A percentile compares a stretch with the other conserved stretches of the same genome.
Conservation (phyloP, 2,888 invertebrate species). For the Nephrocerus scutellatus region DNA sequence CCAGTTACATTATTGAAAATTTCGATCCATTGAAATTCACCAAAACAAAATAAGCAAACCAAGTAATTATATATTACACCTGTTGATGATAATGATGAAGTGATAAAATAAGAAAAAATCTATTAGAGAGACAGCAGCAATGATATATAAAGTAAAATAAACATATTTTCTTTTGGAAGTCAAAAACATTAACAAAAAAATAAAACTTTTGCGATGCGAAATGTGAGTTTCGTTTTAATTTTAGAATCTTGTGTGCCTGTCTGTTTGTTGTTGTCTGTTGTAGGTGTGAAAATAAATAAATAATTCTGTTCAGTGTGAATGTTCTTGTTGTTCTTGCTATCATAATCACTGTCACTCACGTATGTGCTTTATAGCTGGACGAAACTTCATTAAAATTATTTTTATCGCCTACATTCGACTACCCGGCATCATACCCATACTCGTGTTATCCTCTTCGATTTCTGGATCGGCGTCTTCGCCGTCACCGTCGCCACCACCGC, state of each 20-base stretch:
- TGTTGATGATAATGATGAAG: too few species aligned
- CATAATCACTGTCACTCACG: slow-evolving; percentile 37
- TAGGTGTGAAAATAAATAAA: slow-evolving; percentile 11
- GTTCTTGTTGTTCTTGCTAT: slow-evolving; percentile 15
- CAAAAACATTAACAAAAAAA: slow-evolving; percentile 10
- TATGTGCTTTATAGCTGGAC: slow-evolving; percentile 43
- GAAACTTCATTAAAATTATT: slow-evolving; percentile 32
- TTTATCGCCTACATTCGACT: slow-evolving; percentile 26
- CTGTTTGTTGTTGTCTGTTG: slow-evolving; percentile 9
- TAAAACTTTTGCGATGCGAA: slow-evolving; percentile 14
- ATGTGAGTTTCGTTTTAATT: too few species aligned
- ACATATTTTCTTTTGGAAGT: too few species aligned
- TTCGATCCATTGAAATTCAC: too few species aligned
- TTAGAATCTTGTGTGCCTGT: slow-evolving; percentile 14
- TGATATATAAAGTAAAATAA: too few species aligned
- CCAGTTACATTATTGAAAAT: too few species aligned
- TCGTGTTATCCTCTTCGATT: slow-evolving; percentile 42
- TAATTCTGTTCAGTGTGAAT: slow-evolving; percentile 13
- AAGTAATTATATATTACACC: too few species aligned
- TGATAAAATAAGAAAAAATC: too few species aligned
- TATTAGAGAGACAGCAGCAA: too few species aligned
- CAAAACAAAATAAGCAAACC: too few species aligned
- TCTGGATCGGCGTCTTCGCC: slow-evolving; percentile 32
- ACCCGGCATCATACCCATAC: slow-evolving; percentile 24
- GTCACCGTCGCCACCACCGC: slow-evolving; percentile 33